Percentiles rank a stretch among this genome's conserved stretches.
Evolutionary conservation across 2,888 invertebrate species (phyloP).

Genomic region (Macrophya annulata): DNA sequence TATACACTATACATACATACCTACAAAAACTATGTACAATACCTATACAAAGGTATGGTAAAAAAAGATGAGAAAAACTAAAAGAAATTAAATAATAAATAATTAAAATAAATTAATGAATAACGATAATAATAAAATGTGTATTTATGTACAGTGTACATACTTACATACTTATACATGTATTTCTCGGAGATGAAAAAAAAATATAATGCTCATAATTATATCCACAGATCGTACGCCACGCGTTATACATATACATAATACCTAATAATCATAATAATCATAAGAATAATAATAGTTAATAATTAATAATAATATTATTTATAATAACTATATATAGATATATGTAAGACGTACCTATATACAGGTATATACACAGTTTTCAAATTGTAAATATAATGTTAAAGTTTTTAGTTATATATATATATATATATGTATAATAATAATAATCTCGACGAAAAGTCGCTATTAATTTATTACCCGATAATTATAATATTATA

Average conservation of each 20-base stretch:
- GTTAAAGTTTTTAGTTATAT: conserved; percentile 51
- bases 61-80: too few relatives aligned
- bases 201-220: conserved; percentile 23
- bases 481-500: background rate
- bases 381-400: conserved; percentile 47
- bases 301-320: background rate
- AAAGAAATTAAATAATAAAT: too few relatives aligned
- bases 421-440: too few relatives aligned
- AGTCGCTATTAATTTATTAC: conserved; percentile 50
- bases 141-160: too few relatives aligned
- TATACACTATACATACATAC: too few relatives aligned
- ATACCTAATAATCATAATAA: background rate
- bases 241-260: conserved; percentile 29
- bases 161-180: too few relatives aligned
- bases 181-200: background rate
- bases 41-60: too few relatives aligned
- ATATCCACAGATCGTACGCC: background rate
- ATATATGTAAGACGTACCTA: background rate
- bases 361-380: too few relatives aligned
- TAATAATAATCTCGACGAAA: conserved; percentile 1
- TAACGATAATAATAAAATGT: too few relatives aligned
- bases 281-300: background rate
- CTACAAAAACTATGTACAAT: too few relatives aligned
- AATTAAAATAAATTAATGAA: too few relatives aligned
- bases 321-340: background rate